A percentile compares a stretch with the other conserved stretches of the same genome.
Conservation (phyloP, 2,797 vertebrate species). For the Pseudochirops cupreus region DNA sequence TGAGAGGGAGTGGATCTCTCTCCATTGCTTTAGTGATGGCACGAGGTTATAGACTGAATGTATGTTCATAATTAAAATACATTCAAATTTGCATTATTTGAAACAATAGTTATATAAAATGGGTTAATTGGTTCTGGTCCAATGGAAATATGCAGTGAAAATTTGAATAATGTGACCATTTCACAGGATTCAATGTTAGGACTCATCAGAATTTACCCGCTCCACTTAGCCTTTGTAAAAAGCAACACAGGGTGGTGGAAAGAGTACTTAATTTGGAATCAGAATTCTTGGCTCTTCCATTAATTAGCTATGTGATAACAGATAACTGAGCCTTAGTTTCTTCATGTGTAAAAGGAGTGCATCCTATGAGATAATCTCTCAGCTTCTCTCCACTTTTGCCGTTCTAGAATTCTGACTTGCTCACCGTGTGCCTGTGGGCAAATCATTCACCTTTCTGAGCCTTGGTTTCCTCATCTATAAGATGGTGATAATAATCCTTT, state of each 20-base stretch:
- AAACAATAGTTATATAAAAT: background rate
- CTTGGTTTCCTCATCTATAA: background rate
- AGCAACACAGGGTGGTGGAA: background rate
- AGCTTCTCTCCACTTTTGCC: background rate
- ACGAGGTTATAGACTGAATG: background rate
- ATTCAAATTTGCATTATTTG: background rate
- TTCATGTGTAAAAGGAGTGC: background rate
- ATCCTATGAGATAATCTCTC: background rate
- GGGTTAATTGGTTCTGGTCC: background rate
- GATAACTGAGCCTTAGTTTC: background rate
- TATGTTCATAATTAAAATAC: background rate
- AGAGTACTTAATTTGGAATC: background rate
- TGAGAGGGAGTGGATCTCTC: background rate
- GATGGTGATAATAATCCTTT: background rate
- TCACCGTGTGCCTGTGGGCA: background rate
- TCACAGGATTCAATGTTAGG: background rate
- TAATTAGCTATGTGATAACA: background rate
- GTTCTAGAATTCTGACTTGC: background rate
- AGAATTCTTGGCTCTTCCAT: background rate
- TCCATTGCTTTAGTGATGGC: background rate
- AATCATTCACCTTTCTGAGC: background rate
- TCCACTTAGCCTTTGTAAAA: background rate
- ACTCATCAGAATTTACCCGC: background rate
- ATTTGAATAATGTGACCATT: background rate
- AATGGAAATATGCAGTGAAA: background rate